Conservation (phyloP, 2,888 invertebrate species). For the Brachynemurus nebulosus region DNA sequence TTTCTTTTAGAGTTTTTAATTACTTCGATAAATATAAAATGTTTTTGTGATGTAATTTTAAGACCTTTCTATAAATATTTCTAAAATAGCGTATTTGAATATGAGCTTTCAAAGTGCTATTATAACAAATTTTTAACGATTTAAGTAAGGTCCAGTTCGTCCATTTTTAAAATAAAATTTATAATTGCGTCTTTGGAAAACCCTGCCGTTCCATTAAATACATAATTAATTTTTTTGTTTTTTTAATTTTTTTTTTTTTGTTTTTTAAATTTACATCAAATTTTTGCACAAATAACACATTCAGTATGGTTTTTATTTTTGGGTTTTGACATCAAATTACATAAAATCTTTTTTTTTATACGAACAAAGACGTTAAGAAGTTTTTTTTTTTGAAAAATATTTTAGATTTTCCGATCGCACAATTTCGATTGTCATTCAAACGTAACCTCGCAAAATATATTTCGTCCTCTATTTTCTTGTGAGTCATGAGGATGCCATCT, state of each 20-base stretch:
- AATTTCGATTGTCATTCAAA: not conserved
- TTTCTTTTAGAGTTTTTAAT: not conserved
- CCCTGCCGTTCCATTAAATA: slow-evolving; percentile 2
- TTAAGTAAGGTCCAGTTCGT: not conserved
- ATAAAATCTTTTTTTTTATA: not conserved
- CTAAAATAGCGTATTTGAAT: not conserved
- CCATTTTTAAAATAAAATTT: not conserved
- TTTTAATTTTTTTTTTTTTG: not conserved
- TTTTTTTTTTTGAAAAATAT: not conserved
- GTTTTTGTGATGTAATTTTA: not conserved
- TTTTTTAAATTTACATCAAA: slow-evolving; percentile 1
- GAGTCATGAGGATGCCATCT: too few species aligned
- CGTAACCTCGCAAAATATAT: not conserved
- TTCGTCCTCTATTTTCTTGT: too few species aligned
- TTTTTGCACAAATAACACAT: slow-evolving; percentile 1
- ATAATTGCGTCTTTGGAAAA: not conserved
- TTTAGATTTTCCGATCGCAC: not conserved
- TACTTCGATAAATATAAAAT: not conserved
- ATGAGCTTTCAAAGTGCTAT: not conserved
- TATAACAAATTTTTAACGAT: not conserved
- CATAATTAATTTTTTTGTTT: not conserved
- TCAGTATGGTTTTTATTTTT: not conserved
- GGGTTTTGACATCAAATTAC: too few species aligned
- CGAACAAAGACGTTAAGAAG: not conserved
- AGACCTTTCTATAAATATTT: not conserved